phyloP scores from a whole-genome alignment of 30 jellyfish, hydroid and myxozoan species.

The Aurelia aurita region DNA sequence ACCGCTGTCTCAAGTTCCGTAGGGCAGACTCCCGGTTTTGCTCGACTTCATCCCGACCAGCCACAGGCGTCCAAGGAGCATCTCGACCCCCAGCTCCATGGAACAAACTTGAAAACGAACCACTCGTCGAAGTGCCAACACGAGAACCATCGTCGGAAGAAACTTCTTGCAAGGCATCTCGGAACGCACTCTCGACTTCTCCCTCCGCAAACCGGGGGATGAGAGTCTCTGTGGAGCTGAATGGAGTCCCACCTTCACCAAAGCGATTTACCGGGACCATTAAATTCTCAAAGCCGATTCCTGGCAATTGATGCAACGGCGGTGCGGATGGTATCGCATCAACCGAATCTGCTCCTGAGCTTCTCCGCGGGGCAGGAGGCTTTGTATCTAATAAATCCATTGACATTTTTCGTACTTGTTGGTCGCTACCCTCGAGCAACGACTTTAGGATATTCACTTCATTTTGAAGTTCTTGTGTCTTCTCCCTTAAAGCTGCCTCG shows the following conservation, averaged over 20 bases:
- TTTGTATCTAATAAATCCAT: not conserved
- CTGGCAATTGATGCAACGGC: constrained; percentile 14
- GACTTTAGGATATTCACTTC: constrained; percentile 48
- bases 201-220: constrained; percentile 69
- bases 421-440: constrained; percentile 39
- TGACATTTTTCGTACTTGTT: constrained; percentile 6
- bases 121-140: constrained; percentile 27
- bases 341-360: constrained; percentile 18
- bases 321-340: constrained; percentile 56
- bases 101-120: constrained; percentile 48
- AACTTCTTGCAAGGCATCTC: constrained; percentile 38
- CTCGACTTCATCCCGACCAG: constrained; percentile 57
- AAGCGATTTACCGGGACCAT: constrained; percentile 11
- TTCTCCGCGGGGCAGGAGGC: not conserved
- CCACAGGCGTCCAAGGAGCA: constrained; percentile 12
- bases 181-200: constrained; percentile 25
- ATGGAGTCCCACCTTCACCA: constrained; percentile 36
- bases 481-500: constrained; percentile 33
- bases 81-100: constrained; percentile 17
- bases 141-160: constrained; percentile 69
- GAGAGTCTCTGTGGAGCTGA: constrained; percentile 57
- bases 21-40: constrained; percentile 26
- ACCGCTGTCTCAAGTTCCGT: constrained; percentile 41
- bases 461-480: constrained; percentile 49
- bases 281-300: constrained; percentile 5